Evolutionary conservation across 2,113 vertebrate genomes (phyloP), one percentile per base, ranked within the genome.

Genomic region (Anhinga anhinga): DNA sequence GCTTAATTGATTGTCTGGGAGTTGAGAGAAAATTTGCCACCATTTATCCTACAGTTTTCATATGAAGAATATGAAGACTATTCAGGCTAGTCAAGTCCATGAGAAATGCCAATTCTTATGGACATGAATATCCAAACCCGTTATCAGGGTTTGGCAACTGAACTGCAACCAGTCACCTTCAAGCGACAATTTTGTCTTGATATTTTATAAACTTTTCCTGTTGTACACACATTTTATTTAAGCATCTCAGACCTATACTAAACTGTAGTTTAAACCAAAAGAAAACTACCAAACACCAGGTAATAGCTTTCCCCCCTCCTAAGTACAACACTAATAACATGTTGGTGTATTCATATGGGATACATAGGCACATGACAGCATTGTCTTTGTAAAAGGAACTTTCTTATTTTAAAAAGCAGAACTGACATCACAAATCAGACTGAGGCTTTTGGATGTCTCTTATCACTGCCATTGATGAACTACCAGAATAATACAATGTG

Each of bases 1-100:
- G 1, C 69, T 73, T 93, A 87, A 93, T 72, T 58, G 82, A 76
- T 78, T 96, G 36, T 70, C 38, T 58, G 71, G 52, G 69, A 90
- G 15, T 36, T 52, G 9, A 82, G 56, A 49, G 44, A 87, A 94
- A 88, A 55, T 55, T 61, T 53, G 21, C 17, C 23, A 32, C 29
- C 7, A 18, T 89, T 88, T 87, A 17, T 58, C 36, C 32, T 74
- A 32, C 26, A 58, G 38, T 82, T 84, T 89, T 91, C 15, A 2
- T 42, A 17, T 36, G 32, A 74, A 53, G 65, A 84, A 59, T 5
- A 10, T 12, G 58, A 77, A 42, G 16, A 73, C 16, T 73, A 16
- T 63, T 61, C 1, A 2, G 30, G 16, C 8, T 66, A 53, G 20
- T 71, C 47, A 86, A 44, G 12, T 65, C 23, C 53, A 21, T 74